phyloP scores from a whole-genome alignment of 30 jellyfish, hydroid and myxozoan genomes.

The Clytia hemisphaerica region DNA sequence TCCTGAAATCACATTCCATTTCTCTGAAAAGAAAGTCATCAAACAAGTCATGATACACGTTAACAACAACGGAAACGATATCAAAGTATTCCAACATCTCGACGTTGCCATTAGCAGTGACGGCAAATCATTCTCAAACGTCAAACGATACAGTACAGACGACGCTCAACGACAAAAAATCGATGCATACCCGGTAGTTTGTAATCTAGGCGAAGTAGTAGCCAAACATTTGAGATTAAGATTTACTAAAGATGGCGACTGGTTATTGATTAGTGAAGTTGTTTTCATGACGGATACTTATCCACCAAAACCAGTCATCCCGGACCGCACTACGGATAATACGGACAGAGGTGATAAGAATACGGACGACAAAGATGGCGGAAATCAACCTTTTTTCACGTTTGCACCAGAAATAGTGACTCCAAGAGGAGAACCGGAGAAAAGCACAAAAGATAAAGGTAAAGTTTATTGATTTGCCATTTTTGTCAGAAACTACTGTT shows the following conservation, averaged over 20 bases:
- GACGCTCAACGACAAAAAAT: conserved; percentile 51
- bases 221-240: conserved; percentile 34
- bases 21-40: conserved; percentile 36
- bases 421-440: neutral
- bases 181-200: conserved; percentile 44
- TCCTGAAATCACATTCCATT: conserved; percentile 47
- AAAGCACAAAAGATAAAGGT: no score
- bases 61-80: conserved; percentile 40
- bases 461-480: no score
- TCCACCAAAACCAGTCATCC: conserved; percentile 12
- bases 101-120: conserved; percentile 55
- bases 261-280: conserved; percentile 75
- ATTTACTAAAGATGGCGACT: conserved; percentile 26
- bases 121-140: conserved; percentile 31
- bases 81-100: conserved; percentile 46
- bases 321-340: no score
- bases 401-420: neutral
- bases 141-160: conserved; percentile 34
- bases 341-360: no score
- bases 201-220: conserved; percentile 36
- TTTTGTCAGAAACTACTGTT: no score
- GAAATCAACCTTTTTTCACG: neutral
- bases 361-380: neutral
- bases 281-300: conserved; percentile 63
- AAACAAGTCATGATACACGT: conserved; percentile 48